Base-by-base conservation (phyloP, 2,113 vertebrate genomes). In the Alosa alosa region DNA sequence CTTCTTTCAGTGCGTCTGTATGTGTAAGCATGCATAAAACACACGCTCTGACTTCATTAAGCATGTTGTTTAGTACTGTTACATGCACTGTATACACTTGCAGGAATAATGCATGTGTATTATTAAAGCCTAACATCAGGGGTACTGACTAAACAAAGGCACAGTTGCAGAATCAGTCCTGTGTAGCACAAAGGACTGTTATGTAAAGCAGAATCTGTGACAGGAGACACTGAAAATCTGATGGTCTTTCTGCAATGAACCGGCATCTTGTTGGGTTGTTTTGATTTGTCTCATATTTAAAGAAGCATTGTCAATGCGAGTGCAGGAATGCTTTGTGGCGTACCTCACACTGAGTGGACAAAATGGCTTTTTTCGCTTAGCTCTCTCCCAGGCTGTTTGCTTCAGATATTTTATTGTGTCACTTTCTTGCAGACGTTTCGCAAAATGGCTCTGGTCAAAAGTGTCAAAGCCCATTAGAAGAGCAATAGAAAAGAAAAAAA, bases 341-440 rank as follows among this genome's bases (percentile, higher is more conserved):
- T 78, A 39, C 72, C 72, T 78, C 72, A 31, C 72, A 78, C 72
- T 78, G 72, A 36, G 72, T 36, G 13, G 72, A 39, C 72, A 39
- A 78, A 78, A 78, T 78, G 31, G 72, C 72, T 78, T 75, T 39
- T 60, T 36, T 78, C 31, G 31, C 72, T 78, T 6, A 0, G 31
- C 13, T 39, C 72, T 78, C 64, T 68, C 64, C 64, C 64, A 31
- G 64, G 64, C 64, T 13, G 25, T 78, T 78, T 78, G 36, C 72
- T 31, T 25, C 64, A 11, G 31, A 17, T 31, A 72, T 72, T n/a
- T 78, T 78, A 78, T 39, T 36, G 31, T 41, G 72, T 78, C 72
- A 78, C 72, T 78, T 78, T 78, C 72, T 78, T 78, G 72, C 72
- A 78, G 15, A 36, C 13, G 25, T 17, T 78, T 78, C 11, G 13